Percentiles rank a stretch among this genome's conserved stretches.
These are phyloP conservation scores for Sander vitreus DNA, from an alignment of 2,113 vertebrate species.

Conservation along the genomic window DNA sequence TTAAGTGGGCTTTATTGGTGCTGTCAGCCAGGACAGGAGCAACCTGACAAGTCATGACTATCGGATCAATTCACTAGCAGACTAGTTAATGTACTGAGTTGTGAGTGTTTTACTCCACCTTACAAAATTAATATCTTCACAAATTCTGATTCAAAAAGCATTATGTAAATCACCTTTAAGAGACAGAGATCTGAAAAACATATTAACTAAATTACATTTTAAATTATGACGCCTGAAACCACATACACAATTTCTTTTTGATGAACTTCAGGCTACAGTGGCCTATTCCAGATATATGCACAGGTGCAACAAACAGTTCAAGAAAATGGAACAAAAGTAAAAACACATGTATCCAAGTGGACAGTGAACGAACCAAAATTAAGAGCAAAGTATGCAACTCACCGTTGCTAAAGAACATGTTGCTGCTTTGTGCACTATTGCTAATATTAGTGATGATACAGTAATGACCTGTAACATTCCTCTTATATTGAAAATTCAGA, in stretches of 20 bases:
- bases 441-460: background rate
- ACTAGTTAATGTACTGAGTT: background rate
- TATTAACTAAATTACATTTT: background rate
- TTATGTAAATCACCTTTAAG: background rate
- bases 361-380: background rate
- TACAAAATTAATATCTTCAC: background rate
- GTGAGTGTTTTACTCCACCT: background rate
- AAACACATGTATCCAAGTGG: background rate
- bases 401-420: background rate
- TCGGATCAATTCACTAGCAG: constrained; percentile 23
- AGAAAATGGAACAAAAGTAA: background rate
- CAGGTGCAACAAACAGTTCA: constrained; percentile 10
- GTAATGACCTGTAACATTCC: background rate
- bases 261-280: background rate
- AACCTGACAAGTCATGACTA: constrained; percentile 37
- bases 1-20: constrained; percentile 36
- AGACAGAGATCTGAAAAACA: background rate
- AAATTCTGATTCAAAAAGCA: background rate
- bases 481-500: background rate
- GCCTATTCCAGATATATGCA: background rate
- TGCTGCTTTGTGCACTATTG: background rate
- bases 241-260: background rate
- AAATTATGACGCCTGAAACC: background rate
- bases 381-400: background rate
- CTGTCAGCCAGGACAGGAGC: constrained; percentile 35